A percentile compares a stretch with the other conserved stretches of the same genome.
phyloP scores from a whole-genome alignment of 2,888 invertebrate species.

The Marronus borbonicus region DNA sequence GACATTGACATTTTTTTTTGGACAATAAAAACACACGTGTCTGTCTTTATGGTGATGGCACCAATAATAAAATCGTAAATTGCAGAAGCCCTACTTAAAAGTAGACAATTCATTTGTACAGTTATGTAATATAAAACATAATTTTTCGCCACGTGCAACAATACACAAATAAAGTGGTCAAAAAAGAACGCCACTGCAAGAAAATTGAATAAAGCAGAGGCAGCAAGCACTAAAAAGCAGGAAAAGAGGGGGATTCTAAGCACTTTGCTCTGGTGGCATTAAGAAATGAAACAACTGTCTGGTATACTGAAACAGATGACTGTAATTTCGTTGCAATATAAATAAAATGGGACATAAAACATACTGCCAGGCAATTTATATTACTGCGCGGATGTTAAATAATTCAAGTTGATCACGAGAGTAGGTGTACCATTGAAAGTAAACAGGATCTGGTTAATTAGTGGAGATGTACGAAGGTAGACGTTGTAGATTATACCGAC shows the following conservation, averaged over 20 bases:
- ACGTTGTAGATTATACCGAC: too few species aligned
- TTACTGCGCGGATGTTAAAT: constrained; percentile 4
- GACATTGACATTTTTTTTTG: not conserved
- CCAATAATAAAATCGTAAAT: too few species aligned
- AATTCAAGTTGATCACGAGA: not conserved
- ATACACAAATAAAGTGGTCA: not conserved
- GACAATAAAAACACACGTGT: too few species aligned
- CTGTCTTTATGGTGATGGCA: too few species aligned
- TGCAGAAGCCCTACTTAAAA: too few species aligned
- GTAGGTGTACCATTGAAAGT: not conserved
- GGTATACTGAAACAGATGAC: constrained; percentile 10
- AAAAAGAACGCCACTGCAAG: not conserved
- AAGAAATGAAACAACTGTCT: constrained; percentile 11
- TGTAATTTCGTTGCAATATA: constrained; percentile 24
- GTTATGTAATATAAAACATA: too few species aligned
- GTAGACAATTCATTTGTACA: too few species aligned
- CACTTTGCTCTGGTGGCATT: not conserved
- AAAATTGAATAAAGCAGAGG: not conserved
- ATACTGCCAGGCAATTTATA: constrained; percentile 3
- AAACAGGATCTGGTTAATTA: constrained; percentile 5
- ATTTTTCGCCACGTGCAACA: not conserved
- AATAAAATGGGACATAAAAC: constrained; percentile 17
- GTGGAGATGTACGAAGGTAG: not conserved
- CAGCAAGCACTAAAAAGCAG: not conserved
- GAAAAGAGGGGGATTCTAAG: not conserved